Evolutionary conservation across 2,113 vertebrate genomes (phyloP), one percentile per base, ranked within the genome.

Genomic region (Reinhardtius hippoglossoides): DNA sequence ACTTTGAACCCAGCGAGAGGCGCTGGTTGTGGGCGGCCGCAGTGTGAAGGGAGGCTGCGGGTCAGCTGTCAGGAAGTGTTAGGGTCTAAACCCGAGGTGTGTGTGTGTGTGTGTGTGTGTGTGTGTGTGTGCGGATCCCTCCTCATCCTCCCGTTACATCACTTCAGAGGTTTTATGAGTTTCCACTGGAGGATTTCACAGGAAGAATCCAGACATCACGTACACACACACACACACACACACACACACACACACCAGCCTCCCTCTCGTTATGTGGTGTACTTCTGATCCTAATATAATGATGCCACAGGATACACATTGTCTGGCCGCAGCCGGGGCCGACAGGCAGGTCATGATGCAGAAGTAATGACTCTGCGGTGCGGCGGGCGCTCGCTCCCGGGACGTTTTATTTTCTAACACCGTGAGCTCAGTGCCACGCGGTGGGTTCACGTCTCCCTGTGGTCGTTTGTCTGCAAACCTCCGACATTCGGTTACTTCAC

Each of bases 351-450:
- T 82, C 81, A 61, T 71, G 78, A 86, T 84, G 78, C 59, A 73
- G 76, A 72, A 80, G 79, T 74, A 79, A 82, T 77, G 81, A 79
- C 40, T 42, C 40, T 3, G 40, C 2, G 40, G 40, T 42, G 40
- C 40, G 10, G 10, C 40, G 40, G 40, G 40, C 12, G 40, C 12
- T 42, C 40, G 40, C 40, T 42, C 9, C 37, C 40, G 40, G 40
- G 82, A 78, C 62, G 63, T 82, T 86, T 84, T 64, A 80, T 82
- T 79, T 78, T 66, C 64, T 68, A 31, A 88, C 87, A 64, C 58
- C 0, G 13, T 1, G 10, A 42, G 40, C 40, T 42, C 40, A 1
- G 10, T 12, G 40, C 40, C 13, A 12, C 40, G 1, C 40, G 40
- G 26, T 40, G 76, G 54, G 21, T 40, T 58, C 80, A 48, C 67